These are phyloP conservation scores for Pseudomugil tenellus DNA, from an alignment of 2,797 vertebrate species.

Conservation along the genomic window DNA sequence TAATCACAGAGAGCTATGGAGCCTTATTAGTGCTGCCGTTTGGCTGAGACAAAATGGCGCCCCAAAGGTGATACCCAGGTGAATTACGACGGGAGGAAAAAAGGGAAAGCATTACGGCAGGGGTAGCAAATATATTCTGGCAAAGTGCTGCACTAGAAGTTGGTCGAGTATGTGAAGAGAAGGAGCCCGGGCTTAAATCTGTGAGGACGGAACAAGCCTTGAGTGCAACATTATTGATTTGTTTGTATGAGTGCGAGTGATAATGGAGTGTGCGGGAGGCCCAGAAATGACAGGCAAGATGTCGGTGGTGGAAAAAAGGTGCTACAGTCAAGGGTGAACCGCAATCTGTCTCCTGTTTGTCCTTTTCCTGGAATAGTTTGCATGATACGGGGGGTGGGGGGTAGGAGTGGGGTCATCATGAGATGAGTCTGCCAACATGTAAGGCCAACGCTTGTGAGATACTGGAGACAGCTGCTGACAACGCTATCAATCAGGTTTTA, in stretches of 20 bases:
- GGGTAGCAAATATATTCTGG: conserved; percentile 55
- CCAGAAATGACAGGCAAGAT: conserved; percentile 32
- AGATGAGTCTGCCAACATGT: conserved; percentile 54
- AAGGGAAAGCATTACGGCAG: conserved; percentile 47
- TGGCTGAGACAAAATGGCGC: conserved; percentile 72
- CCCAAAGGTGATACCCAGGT: conserved; percentile 67
- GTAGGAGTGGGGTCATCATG: conserved; percentile 52
- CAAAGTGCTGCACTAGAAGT: conserved; percentile 58
- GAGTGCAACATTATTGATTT: conserved; percentile 74
- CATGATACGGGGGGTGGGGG: conserved; percentile 27
- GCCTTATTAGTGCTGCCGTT: conserved; percentile 75
- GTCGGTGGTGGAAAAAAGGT: conserved; percentile 40
- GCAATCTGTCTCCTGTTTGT: conserved; percentile 48
- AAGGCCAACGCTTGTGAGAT: conserved; percentile 40
- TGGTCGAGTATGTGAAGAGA: conserved; percentile 47
- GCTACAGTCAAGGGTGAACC: conserved; percentile 40
- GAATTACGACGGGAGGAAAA: conserved; percentile 61
- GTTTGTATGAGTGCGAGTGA: conserved; percentile 63
- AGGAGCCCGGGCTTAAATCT: conserved; percentile 67
- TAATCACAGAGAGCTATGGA: conserved; percentile 78
- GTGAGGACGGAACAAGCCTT: conserved; percentile 57
- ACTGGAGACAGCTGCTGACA: conserved; percentile 37
- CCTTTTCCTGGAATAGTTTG: conserved; percentile 54
- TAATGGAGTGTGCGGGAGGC: conserved; percentile 59
- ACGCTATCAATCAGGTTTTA: conserved; percentile 5